Conservation (phyloP, 2,113 vertebrate species). For the Polypterus senegalus region DNA sequence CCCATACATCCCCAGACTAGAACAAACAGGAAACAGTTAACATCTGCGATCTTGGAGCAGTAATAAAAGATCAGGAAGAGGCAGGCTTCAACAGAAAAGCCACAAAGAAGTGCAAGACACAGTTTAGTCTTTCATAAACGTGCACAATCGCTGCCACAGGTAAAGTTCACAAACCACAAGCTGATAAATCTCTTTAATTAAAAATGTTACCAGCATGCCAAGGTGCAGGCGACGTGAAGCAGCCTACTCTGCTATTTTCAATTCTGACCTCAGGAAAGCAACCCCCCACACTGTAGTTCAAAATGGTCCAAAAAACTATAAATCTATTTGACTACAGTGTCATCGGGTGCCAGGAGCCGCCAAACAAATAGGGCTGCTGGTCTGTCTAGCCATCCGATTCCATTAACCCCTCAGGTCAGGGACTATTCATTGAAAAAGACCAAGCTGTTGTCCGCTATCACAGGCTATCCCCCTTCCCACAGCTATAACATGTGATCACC, state of each 20-base stretch:
- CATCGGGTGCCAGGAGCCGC: slow-evolving; percentile 11
- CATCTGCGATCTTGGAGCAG: background rate
- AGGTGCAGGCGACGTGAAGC: too few relatives aligned
- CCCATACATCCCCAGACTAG: background rate
- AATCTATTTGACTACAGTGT: slow-evolving; percentile 10
- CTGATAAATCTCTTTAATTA: too few relatives aligned
- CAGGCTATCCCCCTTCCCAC: background rate
- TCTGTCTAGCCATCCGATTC: slow-evolving; percentile 23
- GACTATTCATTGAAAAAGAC: slow-evolving; percentile 11
- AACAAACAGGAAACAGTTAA: slow-evolving; percentile 6
- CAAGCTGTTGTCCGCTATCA: slow-evolving; percentile 1
- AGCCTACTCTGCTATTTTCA: too few relatives aligned
- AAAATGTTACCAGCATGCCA: too few relatives aligned
- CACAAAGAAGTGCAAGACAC: background rate
- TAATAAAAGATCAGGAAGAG: background rate
- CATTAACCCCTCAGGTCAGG: slow-evolving; percentile 22
- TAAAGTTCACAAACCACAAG: too few relatives aligned
- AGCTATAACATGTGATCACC: background rate
- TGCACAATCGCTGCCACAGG: too few relatives aligned
- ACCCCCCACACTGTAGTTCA: too few relatives aligned
- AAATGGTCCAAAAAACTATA: slow-evolving; percentile 11
- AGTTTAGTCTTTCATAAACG: too few relatives aligned
- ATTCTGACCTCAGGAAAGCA: too few relatives aligned
- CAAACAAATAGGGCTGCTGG: slow-evolving; percentile 15
- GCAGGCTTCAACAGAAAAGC: background rate